Evolutionary conservation across 1,140 invertebrate species (phyloP), one percentile per base, ranked within the genome.

Genomic region (Harpegnathos saltator): DNA sequence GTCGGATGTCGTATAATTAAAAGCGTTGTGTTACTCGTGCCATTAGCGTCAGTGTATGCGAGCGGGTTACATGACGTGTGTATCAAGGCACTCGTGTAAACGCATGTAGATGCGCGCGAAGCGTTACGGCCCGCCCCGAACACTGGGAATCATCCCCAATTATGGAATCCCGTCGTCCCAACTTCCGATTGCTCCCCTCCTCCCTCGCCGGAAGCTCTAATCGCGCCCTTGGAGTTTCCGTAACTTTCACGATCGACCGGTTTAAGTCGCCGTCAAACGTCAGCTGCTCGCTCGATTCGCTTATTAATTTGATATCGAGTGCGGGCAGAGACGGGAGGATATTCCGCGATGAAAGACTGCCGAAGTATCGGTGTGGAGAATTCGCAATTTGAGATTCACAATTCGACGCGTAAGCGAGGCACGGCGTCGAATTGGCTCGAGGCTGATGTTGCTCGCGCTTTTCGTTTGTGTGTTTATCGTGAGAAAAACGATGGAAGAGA

Each of bases 241-340:
- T 48, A 80, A 48, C 63, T 71, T 71, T 80, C 24, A 29, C 22
- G 75, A 77, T 77, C 62, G 74, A 77, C 38, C 62, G 50, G 14
- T 71, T 80, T 71, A 80, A 80, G 24, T 69, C 65, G 22, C 17
- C 44, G 65, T 68, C 65, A 29, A 26, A 48, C 24, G 22, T 9
- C 63, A 26, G 26, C 61, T 56, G 61, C 19, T 77, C 74, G 5
- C 15, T 26, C 75, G 24, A 80, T 69, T 80, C 52, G 15, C 52
- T 80, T 80, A 80, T 80, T 80, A 80, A 80, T 69, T 4, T 71
- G 24, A 80, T 24, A 58, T 29, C 66, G 33, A 80, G 69, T 52
- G 54, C 12, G 22, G 29, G 65, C 3, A 80, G 65, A 48, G 65
- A 58, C 3, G 1, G 52, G 44, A 69, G 1, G 15, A 69, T 24